These are phyloP conservation scores for Pyrocephalus nanus DNA, from an alignment of 2,797 vertebrate species.

Conservation along the genomic window DNA sequence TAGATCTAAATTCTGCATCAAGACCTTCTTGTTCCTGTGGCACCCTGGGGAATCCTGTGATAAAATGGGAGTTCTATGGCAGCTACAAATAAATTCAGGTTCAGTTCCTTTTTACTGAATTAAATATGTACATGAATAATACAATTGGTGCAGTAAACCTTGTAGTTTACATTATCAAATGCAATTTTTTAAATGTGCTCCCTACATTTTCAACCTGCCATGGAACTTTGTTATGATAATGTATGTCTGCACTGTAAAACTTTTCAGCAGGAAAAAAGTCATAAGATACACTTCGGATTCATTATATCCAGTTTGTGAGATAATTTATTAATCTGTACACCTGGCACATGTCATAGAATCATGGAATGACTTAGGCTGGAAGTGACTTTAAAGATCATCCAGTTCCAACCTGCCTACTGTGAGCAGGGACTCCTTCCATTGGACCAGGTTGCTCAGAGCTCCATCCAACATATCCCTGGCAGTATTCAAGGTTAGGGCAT, in stretches of 20 bases:
- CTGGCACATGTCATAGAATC: background rate
- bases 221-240: slow-evolving; percentile 4
- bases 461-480: background rate
- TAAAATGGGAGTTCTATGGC: slow-evolving; percentile 31
- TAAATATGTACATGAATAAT: slow-evolving; percentile 61
- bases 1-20: slow-evolving; percentile 46
- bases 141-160: slow-evolving; percentile 27
- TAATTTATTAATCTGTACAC: background rate
- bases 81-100: slow-evolving; percentile 49
- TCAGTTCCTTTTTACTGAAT: slow-evolving; percentile 47
- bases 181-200: background rate
- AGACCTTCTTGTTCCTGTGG: background rate
- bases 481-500: background rate
- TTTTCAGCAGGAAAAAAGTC: background rate
- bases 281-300: background rate
- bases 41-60: slow-evolving; percentile 13
- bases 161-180: slow-evolving; percentile 13
- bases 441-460: background rate
- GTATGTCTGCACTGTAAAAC: background rate
- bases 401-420: background rate
- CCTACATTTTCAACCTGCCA: background rate
- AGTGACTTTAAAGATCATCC: background rate
- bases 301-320: background rate
- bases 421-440: too few relatives aligned
- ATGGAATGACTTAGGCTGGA: background rate